These are phyloP conservation scores for Pseudomyrmex concolor DNA, from an alignment of 1,140 invertebrate species.

Conservation along the genomic window DNA sequence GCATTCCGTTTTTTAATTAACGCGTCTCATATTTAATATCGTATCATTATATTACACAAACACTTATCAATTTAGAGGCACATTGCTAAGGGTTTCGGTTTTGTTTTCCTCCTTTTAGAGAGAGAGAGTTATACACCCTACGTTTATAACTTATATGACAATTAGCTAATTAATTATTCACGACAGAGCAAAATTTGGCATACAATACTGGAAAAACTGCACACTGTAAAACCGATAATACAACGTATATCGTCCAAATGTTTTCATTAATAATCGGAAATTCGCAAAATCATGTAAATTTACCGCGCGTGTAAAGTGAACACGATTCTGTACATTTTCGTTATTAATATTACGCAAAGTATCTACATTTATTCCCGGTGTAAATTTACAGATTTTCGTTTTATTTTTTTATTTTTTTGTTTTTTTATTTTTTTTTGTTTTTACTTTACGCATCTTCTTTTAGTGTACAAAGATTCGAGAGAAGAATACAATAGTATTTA, in stretches of 20 bases:
- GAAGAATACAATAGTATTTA: constrained; percentile 67
- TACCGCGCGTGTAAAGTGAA: too few species aligned
- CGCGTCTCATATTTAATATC: constrained; percentile 71
- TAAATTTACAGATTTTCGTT: too few species aligned
- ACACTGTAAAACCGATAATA: too few species aligned
- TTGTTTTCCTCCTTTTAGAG: constrained; percentile 72
- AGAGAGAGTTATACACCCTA: constrained; percentile 76
- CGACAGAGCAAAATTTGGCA: constrained; percentile 76
- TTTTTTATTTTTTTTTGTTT: too few species aligned
- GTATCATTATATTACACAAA: constrained; percentile 82
- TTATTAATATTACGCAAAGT: too few species aligned
- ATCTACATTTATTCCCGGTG: too few species aligned
- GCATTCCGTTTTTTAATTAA: constrained; percentile 66
- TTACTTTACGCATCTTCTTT: too few species aligned
- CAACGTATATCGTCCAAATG: too few species aligned
- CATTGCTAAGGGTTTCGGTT: constrained; percentile 84
- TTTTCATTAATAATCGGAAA: too few species aligned
- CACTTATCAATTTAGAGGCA: constrained; percentile 85
- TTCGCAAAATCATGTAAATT: too few species aligned
- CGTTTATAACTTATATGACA: constrained; percentile 77
- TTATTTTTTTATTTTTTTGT: too few species aligned
- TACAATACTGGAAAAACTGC: constrained; percentile 72
- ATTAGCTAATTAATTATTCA: constrained; percentile 76
- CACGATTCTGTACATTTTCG: too few species aligned
- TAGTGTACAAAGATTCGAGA: constrained; percentile 68